Conservation (phyloP, 2,113 vertebrate genomes). For the Egretta garzetta region DNA sequence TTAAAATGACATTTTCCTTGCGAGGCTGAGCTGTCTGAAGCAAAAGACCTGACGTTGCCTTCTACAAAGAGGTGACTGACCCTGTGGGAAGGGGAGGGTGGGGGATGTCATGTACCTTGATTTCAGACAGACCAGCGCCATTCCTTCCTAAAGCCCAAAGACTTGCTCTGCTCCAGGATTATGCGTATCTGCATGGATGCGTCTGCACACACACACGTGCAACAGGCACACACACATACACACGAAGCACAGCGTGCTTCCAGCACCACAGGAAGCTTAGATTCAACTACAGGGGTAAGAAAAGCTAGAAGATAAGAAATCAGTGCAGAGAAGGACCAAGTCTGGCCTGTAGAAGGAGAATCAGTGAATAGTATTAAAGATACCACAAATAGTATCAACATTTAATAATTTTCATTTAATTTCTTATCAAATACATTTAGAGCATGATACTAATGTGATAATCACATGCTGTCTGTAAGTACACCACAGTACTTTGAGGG, state of each 20-base stretch:
- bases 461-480: neutral
- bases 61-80: neutral
- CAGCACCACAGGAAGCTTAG: neutral
- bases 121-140: neutral
- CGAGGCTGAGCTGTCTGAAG: neutral
- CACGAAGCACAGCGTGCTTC: neutral
- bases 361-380: neutral
- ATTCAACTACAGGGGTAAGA: neutral
- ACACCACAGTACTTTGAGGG: neutral
- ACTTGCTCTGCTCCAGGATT: neutral
- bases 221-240: neutral
- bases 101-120: rapidly evolving
- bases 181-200: rapidly evolving
- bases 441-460: neutral
- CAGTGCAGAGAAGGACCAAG: neutral
- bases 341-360: neutral
- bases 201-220: rapidly evolving
- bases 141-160: neutral
- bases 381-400: neutral
- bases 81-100: neutral
- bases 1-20: neutral
- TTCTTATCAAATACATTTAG: neutral
- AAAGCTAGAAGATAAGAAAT: neutral
- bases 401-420: neutral
- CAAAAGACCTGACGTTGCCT: neutral